phyloP scores from a whole-genome alignment of 2,888 invertebrate genomes.

The Brenthis hecate region DNA sequence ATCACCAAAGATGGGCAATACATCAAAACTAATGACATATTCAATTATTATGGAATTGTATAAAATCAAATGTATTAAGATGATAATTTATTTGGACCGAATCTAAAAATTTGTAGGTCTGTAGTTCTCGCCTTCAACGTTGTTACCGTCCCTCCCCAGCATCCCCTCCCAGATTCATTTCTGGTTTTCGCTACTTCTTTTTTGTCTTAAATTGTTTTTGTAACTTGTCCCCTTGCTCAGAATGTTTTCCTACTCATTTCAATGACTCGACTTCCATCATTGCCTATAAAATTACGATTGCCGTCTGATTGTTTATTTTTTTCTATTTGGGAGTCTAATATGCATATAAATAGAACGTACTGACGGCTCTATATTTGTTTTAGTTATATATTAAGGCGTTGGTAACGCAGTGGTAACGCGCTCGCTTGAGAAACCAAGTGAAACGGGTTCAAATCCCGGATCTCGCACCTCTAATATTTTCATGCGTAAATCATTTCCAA shows the following conservation, averaged over 20 bases:
- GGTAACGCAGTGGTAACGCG: too few relatives aligned
- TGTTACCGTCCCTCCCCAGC: constrained; percentile 60
- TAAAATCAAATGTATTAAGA: too few relatives aligned
- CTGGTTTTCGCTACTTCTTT: constrained; percentile 78
- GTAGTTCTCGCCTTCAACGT: constrained; percentile 55
- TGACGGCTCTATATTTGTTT: background rate
- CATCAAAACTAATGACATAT: too few relatives aligned
- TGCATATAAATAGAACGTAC: constrained; percentile 3
- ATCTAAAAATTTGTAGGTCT: constrained; percentile 44
- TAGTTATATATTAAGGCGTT: too few relatives aligned
- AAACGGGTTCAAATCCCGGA: too few relatives aligned
- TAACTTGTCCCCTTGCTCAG: constrained; percentile 66
- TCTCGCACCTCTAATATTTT: too few relatives aligned
- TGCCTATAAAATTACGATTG: constrained; percentile 29
- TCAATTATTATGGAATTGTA: too few relatives aligned
- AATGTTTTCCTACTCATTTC: constrained; percentile 49
- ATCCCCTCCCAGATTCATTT: constrained; percentile 77
- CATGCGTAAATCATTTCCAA: too few relatives aligned
- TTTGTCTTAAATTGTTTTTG: constrained; percentile 78
- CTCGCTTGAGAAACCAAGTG: too few relatives aligned
- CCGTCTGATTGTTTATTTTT: constrained; percentile 1
- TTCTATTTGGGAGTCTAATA: constrained; percentile 2
- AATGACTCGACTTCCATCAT: constrained; percentile 39
- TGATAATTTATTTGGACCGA: background rate
- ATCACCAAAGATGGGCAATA: too few relatives aligned